phyloP scores from a whole-genome alignment of 2,113 vertebrate genomes.

The Cebus imitator region DNA sequence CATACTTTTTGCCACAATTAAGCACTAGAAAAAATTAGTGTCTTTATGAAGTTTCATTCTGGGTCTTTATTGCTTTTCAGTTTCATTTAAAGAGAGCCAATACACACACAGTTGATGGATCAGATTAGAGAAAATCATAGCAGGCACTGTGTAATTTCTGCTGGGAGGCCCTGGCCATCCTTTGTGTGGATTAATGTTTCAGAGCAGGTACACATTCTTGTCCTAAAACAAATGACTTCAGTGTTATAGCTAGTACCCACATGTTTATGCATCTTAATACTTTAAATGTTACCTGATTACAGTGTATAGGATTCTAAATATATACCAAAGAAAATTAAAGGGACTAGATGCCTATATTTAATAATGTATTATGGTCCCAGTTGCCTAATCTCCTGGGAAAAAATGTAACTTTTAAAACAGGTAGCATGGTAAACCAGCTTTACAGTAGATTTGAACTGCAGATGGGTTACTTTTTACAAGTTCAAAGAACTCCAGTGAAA shows the following conservation, averaged over 20 bases:
- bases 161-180: background rate
- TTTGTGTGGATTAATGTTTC: background rate
- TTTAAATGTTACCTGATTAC: constrained; percentile 18
- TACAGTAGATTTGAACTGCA: constrained; percentile 52
- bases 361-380: background rate
- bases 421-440: constrained; percentile 34
- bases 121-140: constrained; percentile 53
- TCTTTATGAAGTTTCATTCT: background rate
- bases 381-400: background rate
- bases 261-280: background rate
- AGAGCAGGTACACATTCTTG: constrained; percentile 20
- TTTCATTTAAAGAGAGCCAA: constrained; percentile 61
- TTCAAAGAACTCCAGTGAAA: constrained; percentile 68
- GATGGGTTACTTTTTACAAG: constrained; percentile 31
- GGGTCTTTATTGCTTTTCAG: background rate
- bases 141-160: constrained; percentile 1
- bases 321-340: constrained; percentile 39
- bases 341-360: background rate
- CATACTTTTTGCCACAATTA: background rate
- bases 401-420: constrained; percentile 46
- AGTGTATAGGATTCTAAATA: background rate
- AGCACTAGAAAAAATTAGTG: background rate
- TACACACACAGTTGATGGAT: background rate
- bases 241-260: background rate
- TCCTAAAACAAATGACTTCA: background rate